A percentile compares a stretch with the other conserved stretches of the same genome.
These are phyloP conservation scores for Melipona beecheii DNA, from an alignment of 2,888 invertebrate species.

Conservation along the genomic window DNA sequence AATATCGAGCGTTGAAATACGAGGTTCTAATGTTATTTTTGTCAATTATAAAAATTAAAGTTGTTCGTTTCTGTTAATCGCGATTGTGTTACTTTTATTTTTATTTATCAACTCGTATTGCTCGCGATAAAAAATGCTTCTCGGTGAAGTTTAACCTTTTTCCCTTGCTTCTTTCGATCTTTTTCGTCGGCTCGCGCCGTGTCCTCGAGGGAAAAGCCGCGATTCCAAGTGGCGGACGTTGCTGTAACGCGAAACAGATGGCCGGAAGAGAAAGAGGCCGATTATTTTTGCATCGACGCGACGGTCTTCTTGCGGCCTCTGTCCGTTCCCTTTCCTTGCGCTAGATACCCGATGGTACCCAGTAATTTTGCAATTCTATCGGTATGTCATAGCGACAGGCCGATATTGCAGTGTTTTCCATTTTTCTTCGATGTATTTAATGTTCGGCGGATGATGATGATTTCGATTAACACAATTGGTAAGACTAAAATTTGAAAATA, in stretches of 20 bases:
- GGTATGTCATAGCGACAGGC: neutral
- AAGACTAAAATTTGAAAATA: too few relatives aligned
- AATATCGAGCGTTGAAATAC: too few relatives aligned
- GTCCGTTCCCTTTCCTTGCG: too few relatives aligned
- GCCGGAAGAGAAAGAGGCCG: constrained; percentile 28
- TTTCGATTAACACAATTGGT: neutral
- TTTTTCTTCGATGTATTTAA: neutral
- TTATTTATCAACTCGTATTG: neutral
- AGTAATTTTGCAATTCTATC: neutral
- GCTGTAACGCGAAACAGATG: constrained; percentile 39
- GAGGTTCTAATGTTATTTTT: too few relatives aligned
- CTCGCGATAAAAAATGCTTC: constrained; percentile 24
- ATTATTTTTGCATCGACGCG: constrained; percentile 44
- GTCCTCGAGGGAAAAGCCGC: constrained; percentile 2
- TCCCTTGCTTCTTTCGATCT: neutral
- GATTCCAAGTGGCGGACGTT: constrained; percentile 12
- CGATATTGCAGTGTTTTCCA: neutral
- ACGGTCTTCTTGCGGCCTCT: neutral
- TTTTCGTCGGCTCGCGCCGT: neutral
- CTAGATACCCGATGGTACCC: too few relatives aligned
- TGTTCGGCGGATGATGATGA: neutral
- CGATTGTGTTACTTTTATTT: too few relatives aligned
- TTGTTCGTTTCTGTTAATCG: too few relatives aligned
- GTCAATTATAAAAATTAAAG: too few relatives aligned
- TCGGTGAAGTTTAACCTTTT: neutral